Percentiles rank a stretch among this genome's conserved stretches.
These are phyloP conservation scores for Prorops nasuta DNA, from an alignment of 1,140 invertebrate genomes.

Conservation along the genomic window DNA sequence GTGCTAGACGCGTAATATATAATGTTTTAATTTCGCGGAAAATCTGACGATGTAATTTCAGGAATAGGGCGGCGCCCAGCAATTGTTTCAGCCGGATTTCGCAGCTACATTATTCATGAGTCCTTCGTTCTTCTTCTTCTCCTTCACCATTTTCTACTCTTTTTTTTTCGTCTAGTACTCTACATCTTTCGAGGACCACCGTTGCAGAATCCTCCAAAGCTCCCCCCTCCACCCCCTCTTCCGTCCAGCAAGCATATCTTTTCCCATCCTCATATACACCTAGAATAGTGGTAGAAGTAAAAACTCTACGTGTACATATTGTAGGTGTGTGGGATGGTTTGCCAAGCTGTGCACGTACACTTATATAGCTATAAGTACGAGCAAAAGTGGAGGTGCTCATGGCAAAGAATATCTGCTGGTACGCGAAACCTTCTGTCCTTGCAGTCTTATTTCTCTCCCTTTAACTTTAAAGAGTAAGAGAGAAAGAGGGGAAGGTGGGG, in stretches of 20 bases:
- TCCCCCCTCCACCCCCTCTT: neutral
- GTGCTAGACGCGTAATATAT: slow-evolving; percentile 19
- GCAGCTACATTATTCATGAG: slow-evolving; percentile 36
- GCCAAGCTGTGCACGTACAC: too few relatives aligned
- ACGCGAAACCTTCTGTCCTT: slow-evolving; percentile 22
- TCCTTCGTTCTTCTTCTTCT: slow-evolving; percentile 12
- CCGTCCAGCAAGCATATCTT: neutral
- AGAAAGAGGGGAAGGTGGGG: too few relatives aligned
- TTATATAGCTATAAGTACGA: neutral
- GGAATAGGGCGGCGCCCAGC: slow-evolving; percentile 31
- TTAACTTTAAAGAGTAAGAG: neutral
- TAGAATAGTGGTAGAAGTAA: neutral
- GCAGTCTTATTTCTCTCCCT: slow-evolving; percentile 14
- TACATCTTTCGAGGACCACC: neutral
- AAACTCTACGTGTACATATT: neutral
- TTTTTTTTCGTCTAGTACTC: neutral
- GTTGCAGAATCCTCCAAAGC: too few relatives aligned
- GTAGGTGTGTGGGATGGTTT: too few relatives aligned
- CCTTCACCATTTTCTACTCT: neutral
- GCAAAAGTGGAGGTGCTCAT: slow-evolving; percentile 2
- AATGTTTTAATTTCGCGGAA: slow-evolving; percentile 38
- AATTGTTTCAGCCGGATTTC: slow-evolving; percentile 38
- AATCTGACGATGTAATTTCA: slow-evolving; percentile 39
- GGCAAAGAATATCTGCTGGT: slow-evolving; percentile 8
- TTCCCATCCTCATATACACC: neutral